phyloP scores from a whole-genome alignment of 1,140 invertebrate genomes.

The Anoplophora glabripennis region DNA sequence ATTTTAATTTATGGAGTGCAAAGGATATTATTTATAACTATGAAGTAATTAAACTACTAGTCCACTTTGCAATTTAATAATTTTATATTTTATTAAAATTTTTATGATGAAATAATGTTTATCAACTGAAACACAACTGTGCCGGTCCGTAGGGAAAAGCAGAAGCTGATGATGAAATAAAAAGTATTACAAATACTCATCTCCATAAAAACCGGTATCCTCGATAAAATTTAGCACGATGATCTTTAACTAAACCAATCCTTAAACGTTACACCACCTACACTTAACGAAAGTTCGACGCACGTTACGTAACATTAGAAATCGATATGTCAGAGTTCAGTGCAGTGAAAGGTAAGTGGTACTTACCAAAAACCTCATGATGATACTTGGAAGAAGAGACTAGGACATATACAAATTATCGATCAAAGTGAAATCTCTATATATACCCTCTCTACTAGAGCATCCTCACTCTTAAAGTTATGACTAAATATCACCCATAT shows the following conservation, averaged over 20 bases:
- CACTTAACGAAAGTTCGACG: neutral
- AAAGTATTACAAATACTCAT: neutral
- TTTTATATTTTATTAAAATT: no score
- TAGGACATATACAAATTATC: conserved; percentile 4
- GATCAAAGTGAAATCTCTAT: conserved; percentile 6
- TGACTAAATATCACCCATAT: neutral
- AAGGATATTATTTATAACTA: no score
- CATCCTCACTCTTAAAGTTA: conserved; percentile 10
- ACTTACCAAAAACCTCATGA: conserved; percentile 16
- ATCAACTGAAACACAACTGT: no score
- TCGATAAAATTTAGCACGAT: neutral
- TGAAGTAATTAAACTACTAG: no score
- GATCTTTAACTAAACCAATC: conserved; percentile 1
- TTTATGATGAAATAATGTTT: no score
- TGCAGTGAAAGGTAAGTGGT: conserved; percentile 9
- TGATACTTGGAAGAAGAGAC: neutral
- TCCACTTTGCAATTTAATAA: no score
- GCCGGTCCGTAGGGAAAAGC: no score
- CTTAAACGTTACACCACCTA: neutral
- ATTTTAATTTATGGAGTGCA: no score
- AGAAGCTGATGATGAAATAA: no score
- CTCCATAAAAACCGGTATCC: conserved; percentile 3
- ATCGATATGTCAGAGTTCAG: conserved; percentile 2
- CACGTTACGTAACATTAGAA: conserved; percentile 1
- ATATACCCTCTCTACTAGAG: conserved; percentile 16